A percentile compares a stretch with the other conserved stretches of the same genome.
phyloP scores from a whole-genome alignment of 2,113 vertebrate species.

The Microcebus tavaratra region DNA sequence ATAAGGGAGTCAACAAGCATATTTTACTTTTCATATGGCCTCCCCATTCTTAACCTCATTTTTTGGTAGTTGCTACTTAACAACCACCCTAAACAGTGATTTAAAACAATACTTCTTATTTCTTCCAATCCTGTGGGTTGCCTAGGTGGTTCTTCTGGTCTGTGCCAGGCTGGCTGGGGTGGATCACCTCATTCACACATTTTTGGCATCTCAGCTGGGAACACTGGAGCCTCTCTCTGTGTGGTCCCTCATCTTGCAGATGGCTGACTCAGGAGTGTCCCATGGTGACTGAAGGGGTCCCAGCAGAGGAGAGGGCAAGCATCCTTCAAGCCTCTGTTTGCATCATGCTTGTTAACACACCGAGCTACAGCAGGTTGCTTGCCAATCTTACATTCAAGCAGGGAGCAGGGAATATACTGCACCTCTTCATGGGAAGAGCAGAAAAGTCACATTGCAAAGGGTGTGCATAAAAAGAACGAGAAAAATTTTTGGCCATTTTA shows the following conservation, averaged over 20 bases:
- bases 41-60: neutral
- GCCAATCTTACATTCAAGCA: neutral
- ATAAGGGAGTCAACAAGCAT: neutral
- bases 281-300: neutral
- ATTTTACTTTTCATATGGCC: neutral
- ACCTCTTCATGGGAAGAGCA: neutral
- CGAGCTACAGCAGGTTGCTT: neutral
- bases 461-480: neutral
- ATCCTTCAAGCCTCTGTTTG: neutral
- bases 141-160: neutral
- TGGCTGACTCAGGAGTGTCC: neutral
- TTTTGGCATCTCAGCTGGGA: neutral
- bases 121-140: neutral
- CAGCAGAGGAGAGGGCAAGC: neutral
- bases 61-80: neutral
- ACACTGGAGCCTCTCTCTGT: neutral
- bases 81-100: neutral
- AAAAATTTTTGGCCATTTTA: neutral
- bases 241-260: neutral
- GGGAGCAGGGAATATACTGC: neutral
- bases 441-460: neutral
- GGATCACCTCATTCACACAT: neutral
- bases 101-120: neutral
- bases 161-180: neutral
- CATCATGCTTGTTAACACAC: neutral